Percentiles rank a stretch among this genome's conserved stretches.
These are phyloP conservation scores for Labeo catla DNA, from an alignment of 2,113 vertebrate species.

Conservation along the genomic window DNA sequence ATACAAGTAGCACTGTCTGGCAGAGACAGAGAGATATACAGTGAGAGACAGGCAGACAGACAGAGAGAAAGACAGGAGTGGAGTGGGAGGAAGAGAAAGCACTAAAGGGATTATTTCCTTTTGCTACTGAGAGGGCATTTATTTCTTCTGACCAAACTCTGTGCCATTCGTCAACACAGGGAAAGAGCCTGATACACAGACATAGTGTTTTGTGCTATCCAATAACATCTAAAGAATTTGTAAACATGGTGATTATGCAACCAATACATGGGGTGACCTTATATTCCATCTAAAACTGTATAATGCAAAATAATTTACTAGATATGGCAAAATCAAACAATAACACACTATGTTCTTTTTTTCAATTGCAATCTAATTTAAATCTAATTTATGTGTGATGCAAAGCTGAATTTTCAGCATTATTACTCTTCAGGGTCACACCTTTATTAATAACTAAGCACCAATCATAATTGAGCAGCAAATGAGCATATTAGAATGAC, in stretches of 20 bases:
- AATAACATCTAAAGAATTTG: background rate
- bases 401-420: no score
- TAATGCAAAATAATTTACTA: no score
- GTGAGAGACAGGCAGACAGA: background rate
- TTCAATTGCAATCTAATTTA: no score
- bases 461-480: no score
- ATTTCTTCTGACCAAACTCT: background rate
- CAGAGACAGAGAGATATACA: background rate
- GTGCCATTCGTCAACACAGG: background rate
- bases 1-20: conserved; percentile 68
- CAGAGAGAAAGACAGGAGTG: background rate
- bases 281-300: no score
- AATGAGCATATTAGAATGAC: no score
- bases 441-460: no score
- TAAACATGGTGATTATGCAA: background rate
- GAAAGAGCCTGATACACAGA: background rate
- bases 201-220: background rate
- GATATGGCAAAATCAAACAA: no score
- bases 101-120: conserved; percentile 1
- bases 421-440: no score
- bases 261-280: background rate
- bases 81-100: background rate
- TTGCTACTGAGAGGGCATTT: conserved; percentile 11
- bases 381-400: no score
- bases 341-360: no score